Base-by-base conservation (phyloP, 2,888 invertebrate species). In the Xanthia icteritia region DNA sequence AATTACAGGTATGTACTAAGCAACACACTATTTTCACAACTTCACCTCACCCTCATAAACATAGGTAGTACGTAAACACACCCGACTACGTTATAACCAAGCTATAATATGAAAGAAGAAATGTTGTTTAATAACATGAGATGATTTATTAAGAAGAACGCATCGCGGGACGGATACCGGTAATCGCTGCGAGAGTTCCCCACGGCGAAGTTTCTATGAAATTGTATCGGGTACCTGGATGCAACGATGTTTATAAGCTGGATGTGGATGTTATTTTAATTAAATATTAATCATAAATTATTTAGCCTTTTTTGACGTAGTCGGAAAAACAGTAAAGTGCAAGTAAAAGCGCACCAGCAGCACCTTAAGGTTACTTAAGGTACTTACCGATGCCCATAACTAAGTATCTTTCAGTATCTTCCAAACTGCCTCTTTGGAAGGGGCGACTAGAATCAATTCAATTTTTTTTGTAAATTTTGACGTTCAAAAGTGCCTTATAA, bases 101-200 rank as follows among this genome's bases (percentile, higher is more conserved):
- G 87, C 90, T 89, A 82, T 86, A 87, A 87, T 90, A 90, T 89
- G 88, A 88, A 86, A 82, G 82, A 82, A 86, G 90, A 88, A 89
- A 86, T 87, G 87, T 85, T 90, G 82, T 88, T 86, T 90, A 92
- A 91, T 91, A 92, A 90, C 89, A 84, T 83, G 86, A 71, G 84
- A 77, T 92, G 91, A 92, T 91, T 92, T 92, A 92, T 92, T 89
- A 89, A 90, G 84, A 84, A 86, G 79, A 79, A 88, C 85, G 86
- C 85, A 82, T 79, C 73, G 39, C 65, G 81, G 77, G 89, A 89
- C 83, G 87, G 89, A 89, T 89, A 89, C 87, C 87, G 75, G 89
- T 90, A 88, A 90, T 90, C 89, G 89, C 86, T 89, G 65, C 73
- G 63, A 75, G 83, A 86, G 87, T 87, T 80, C 60, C 82, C 39